Percentiles rank a stretch among this genome's conserved stretches.
phyloP scores from a whole-genome alignment of 2,888 invertebrate genomes.

The Tenthredo distinguenda region DNA sequence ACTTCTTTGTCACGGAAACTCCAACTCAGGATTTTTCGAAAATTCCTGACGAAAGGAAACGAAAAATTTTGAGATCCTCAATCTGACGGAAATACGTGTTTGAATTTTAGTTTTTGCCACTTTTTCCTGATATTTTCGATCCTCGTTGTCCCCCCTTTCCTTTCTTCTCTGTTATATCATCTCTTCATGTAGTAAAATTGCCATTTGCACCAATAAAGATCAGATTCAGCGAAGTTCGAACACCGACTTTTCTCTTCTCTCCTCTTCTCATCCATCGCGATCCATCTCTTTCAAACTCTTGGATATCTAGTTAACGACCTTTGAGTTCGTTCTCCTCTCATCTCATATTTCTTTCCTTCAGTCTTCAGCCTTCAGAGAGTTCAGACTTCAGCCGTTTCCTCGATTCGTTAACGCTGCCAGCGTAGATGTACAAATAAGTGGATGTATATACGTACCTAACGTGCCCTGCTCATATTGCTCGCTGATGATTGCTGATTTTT shows the following conservation, averaged over 20 bases:
- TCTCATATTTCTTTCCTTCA: neutral
- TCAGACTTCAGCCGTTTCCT: neutral
- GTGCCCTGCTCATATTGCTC: too few species aligned
- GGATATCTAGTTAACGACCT: neutral
- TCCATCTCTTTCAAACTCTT: constrained; percentile 2
- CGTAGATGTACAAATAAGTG: neutral
- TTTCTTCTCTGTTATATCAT: neutral
- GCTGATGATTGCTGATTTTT: neutral
- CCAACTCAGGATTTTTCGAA: too few species aligned
- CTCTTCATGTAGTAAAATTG: neutral
- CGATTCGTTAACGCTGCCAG: neutral
- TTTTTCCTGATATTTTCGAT: neutral
- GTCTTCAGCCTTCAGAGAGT: neutral
- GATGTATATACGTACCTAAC: neutral
- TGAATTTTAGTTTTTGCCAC: neutral
- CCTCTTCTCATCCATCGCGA: neutral
- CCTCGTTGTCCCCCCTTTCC: neutral
- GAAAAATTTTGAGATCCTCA: too few species aligned
- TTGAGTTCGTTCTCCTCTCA: neutral
- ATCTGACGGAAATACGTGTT: too few species aligned
- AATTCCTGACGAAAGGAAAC: too few species aligned
- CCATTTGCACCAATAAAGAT: neutral
- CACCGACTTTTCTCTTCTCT: neutral
- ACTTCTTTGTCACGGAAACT: too few species aligned
- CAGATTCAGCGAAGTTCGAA: neutral